Evolutionary conservation across 2,797 vertebrate genomes (phyloP).

Genomic region (Chrosomus eos): DNA sequence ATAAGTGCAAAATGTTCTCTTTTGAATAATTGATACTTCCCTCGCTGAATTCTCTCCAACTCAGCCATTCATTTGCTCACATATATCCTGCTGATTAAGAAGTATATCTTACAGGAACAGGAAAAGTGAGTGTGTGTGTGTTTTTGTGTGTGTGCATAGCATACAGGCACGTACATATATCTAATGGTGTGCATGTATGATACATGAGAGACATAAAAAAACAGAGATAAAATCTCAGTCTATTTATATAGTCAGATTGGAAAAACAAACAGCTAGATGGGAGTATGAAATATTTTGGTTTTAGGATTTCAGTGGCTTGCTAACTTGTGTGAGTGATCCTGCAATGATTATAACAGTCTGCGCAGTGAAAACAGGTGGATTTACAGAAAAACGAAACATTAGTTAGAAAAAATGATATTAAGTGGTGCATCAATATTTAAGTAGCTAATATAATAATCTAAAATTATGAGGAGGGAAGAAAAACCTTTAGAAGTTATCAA

Average conservation of each 20-base stretch:
- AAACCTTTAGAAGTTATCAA: not conserved
- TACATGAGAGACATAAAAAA: not conserved
- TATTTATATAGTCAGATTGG: conserved; percentile 14
- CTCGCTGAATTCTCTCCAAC: conserved; percentile 63
- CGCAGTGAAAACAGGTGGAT: not conserved
- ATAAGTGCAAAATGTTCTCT: conserved; percentile 73
- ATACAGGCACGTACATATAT: conserved; percentile 5
- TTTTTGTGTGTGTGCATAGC: conserved; percentile 1
- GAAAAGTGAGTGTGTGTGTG: conserved; percentile 23
- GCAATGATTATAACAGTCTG: conserved; percentile 1
- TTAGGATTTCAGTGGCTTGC: not conserved
- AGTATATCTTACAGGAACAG: conserved; percentile 66
- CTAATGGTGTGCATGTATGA: conserved; percentile 5
- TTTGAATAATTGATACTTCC: conserved; percentile 75
- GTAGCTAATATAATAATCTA: not conserved
- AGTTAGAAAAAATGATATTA: not conserved
- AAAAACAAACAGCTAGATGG: conserved; percentile 23
- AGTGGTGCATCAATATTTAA: not conserved
- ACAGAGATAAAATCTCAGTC: not conserved
- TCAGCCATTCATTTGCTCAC: conserved; percentile 71
- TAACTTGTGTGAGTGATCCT: not conserved
- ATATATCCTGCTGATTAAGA: conserved; percentile 73
- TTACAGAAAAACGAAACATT: not conserved
- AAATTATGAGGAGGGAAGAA: not conserved
- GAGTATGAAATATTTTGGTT: conserved; percentile 17